Conservation (phyloP, 2,797 vertebrate species). For the Threskiornis aethiopicus region DNA sequence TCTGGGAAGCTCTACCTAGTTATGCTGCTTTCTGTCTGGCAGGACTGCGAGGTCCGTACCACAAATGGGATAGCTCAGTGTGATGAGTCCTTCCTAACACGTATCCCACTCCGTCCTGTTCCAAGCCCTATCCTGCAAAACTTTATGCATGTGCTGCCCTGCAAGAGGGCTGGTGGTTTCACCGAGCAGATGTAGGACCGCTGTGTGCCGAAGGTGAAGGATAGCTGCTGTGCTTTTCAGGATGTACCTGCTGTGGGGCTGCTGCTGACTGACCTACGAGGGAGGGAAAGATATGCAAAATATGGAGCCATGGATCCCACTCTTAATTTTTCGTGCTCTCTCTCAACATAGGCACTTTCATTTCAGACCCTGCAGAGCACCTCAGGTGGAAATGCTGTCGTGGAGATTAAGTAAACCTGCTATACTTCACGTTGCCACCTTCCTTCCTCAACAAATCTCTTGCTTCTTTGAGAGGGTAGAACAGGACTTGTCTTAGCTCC, state of each 20-base stretch:
- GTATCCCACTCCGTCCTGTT: background rate
- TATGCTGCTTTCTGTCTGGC: conserved; percentile 32
- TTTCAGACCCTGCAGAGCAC: background rate
- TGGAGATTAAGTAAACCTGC: background rate
- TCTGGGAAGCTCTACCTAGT: conserved; percentile 37
- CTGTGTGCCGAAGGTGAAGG: background rate
- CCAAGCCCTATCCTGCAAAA: background rate
- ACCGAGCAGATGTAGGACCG: background rate
- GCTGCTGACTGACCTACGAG: background rate
- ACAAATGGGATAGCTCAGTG: background rate
- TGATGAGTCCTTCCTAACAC: background rate
- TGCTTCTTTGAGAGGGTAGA: background rate
- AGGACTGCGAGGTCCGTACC: background rate
- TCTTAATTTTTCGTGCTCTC: background rate
- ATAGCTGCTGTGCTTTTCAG: background rate
- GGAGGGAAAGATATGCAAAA: background rate
- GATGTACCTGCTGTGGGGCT: background rate
- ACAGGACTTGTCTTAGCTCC: background rate
- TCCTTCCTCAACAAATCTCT: background rate
- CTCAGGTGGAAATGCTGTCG: background rate
- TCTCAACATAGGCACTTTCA: background rate
- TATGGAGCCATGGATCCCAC: background rate
- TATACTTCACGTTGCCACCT: background rate
- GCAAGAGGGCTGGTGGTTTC: background rate
- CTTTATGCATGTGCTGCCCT: background rate